phyloP scores from a whole-genome alignment of 1,140 invertebrate genomes.

The Himalopsyche phryganea region DNA sequence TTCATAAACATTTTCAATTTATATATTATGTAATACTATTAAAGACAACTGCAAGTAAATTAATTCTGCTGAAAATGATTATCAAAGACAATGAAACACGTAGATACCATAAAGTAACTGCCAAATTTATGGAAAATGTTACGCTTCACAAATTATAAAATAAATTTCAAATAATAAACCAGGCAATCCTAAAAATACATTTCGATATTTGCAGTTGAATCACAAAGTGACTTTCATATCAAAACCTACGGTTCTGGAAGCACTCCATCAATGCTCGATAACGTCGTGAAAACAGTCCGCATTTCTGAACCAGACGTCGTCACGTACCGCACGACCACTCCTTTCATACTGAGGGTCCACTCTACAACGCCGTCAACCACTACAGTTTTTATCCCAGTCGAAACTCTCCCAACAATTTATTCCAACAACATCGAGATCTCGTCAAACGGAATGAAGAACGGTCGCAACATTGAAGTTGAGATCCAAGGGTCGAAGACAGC shows the following conservation, averaged over 20 bases:
- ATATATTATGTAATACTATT: too few species aligned
- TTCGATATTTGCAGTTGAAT: conserved; percentile 65
- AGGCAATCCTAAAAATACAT: too few species aligned
- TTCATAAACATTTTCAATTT: too few species aligned
- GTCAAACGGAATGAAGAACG: conserved; percentile 26
- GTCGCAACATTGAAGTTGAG: conserved; percentile 36
- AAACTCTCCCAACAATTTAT: conserved; percentile 47
- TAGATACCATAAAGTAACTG: too few species aligned
- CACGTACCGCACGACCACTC: conserved; percentile 42
- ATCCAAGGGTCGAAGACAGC: conserved; percentile 44
- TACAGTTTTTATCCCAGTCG: conserved; percentile 42
- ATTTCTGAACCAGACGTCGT: conserved; percentile 41
- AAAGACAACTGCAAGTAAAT: too few species aligned
- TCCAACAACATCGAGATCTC: conserved; percentile 31
- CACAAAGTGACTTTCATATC: conserved; percentile 83
- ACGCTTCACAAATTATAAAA: too few species aligned
- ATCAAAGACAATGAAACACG: too few species aligned
- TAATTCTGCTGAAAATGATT: too few species aligned
- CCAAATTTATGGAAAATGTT: too few species aligned
- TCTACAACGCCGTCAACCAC: conserved; percentile 45
- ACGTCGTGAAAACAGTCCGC: conserved; percentile 50
- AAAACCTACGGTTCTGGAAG: conserved; percentile 52
- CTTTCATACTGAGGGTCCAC: conserved; percentile 38
- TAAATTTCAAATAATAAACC: too few species aligned
- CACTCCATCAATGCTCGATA: conserved; percentile 48